Evolutionary conservation across 2,113 vertebrate genomes (phyloP).

Genomic region (Pterocles burchelli): DNA sequence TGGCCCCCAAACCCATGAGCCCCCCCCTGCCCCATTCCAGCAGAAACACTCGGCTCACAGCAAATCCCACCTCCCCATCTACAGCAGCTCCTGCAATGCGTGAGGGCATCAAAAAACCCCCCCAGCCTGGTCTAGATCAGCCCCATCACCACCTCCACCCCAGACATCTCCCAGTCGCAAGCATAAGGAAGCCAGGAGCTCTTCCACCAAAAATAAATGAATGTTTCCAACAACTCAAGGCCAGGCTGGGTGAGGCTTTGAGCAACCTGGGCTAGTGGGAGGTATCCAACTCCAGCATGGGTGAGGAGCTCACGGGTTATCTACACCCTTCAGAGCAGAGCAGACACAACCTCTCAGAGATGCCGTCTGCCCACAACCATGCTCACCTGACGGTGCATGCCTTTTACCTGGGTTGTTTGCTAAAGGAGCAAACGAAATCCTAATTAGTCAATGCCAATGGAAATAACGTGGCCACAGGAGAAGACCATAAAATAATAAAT

Average conservation of each 20-base stretch:
- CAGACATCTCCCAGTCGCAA: fast-evolving
- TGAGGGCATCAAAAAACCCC: fast-evolving
- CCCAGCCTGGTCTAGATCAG: fast-evolving
- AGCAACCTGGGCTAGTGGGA: too few relatives aligned
- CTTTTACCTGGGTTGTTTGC: neutral
- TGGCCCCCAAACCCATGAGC: fast-evolving
- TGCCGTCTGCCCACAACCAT: fast-evolving
- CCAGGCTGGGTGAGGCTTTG: too few relatives aligned
- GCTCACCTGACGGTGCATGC: neutral
- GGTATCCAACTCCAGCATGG: fast-evolving
- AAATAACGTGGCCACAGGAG: neutral
- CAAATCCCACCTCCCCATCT: neutral
- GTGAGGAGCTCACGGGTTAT: neutral
- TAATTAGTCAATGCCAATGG: neutral
- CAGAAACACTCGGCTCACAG: neutral
- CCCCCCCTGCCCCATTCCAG: neutral
- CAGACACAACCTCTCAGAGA: neutral
- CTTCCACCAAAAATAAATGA: neutral
- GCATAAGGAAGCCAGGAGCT: neutral
- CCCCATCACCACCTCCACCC: neutral
- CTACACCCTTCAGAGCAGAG: neutral
- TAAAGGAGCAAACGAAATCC: neutral
- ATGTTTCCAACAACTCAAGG: neutral
- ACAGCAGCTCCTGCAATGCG: fast-evolving
- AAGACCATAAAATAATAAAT: fast-evolving